Conservation (phyloP, 2,888 invertebrate species). For the Thecocarcelia acutangulata region DNA sequence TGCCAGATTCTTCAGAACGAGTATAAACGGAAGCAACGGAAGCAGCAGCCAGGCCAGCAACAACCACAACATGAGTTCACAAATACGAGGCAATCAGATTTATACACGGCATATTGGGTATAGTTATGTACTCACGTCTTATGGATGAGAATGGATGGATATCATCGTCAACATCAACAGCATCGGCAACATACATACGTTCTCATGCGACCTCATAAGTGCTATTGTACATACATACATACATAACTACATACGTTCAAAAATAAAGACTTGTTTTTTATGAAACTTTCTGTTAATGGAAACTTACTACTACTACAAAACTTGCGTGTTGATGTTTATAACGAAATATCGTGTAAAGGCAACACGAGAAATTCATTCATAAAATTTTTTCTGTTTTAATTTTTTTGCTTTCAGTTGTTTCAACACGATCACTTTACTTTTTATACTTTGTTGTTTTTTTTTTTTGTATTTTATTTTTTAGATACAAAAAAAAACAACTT, state of each 20-base stretch:
- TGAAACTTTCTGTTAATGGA: slow-evolving; percentile 11
- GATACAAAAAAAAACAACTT: slow-evolving; percentile 45
- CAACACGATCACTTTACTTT: slow-evolving; percentile 63
- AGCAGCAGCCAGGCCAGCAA: slow-evolving; percentile 43
- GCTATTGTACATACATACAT: no score
- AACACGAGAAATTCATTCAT: slow-evolving; percentile 80
- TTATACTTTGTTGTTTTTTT: slow-evolving; percentile 30
- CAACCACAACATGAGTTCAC: slow-evolving; percentile 33
- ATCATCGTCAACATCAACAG: slow-evolving; percentile 49
- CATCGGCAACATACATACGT: slow-evolving; percentile 24
- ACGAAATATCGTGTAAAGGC: slow-evolving; percentile 75
- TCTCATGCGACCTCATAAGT: slow-evolving; percentile 37
- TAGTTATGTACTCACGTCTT: slow-evolving; percentile 38
- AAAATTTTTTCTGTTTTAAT: slow-evolving; percentile 68
- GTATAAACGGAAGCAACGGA: slow-evolving; percentile 63
- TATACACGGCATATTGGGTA: slow-evolving; percentile 55
- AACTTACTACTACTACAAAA: slow-evolving; percentile 29
- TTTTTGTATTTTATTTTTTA: slow-evolving; percentile 9
- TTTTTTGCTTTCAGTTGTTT: slow-evolving; percentile 48
- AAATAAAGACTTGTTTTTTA: slow-evolving; percentile 24
- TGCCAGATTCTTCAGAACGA: slow-evolving; percentile 34
- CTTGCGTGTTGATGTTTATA: slow-evolving; percentile 32
- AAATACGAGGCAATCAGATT: slow-evolving; percentile 40
- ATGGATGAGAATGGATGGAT: slow-evolving; percentile 53
- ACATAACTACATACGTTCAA: background rate